phyloP scores from a whole-genome alignment of 1,140 invertebrate genomes.

The Onthophagus taurus region DNA sequence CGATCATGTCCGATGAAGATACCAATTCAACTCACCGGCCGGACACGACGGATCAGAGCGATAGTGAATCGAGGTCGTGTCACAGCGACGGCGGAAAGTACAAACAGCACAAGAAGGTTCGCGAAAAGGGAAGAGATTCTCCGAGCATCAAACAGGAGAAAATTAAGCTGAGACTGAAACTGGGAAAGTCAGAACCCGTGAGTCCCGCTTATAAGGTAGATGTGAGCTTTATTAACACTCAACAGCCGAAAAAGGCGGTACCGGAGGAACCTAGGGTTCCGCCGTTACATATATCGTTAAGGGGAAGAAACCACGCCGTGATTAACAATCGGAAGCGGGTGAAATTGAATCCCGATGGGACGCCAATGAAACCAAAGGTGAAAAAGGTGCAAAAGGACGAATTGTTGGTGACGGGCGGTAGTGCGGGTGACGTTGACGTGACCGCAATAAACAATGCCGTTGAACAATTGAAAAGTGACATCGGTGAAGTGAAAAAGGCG shows the following conservation, averaged over 20 bases:
- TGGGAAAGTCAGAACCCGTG: slow-evolving; percentile 72
- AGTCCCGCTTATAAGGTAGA: slow-evolving; percentile 71
- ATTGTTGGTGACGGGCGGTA: neutral
- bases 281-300: slow-evolving; percentile 78
- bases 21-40: slow-evolving; percentile 34
- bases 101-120: slow-evolving; percentile 36
- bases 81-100: slow-evolving; percentile 44
- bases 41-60: slow-evolving; percentile 47
- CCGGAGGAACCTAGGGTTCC: slow-evolving; percentile 71
- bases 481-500: slow-evolving; percentile 24
- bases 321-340: slow-evolving; percentile 66
- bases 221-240: slow-evolving; percentile 57
- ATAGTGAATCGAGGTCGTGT: slow-evolving; percentile 51
- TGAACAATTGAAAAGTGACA: slow-evolving; percentile 11
- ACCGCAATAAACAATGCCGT: slow-evolving; percentile 10
- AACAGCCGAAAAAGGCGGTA: slow-evolving; percentile 38
- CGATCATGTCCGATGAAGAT: slow-evolving; percentile 30
- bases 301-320: slow-evolving; percentile 77
- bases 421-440: slow-evolving; percentile 3
- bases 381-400: slow-evolving; percentile 39
- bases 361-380: slow-evolving; percentile 23
- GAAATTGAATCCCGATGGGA: slow-evolving; percentile 30
- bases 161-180: slow-evolving; percentile 71
- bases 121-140: slow-evolving; percentile 27
- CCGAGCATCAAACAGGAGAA: slow-evolving; percentile 51